Conservation (phyloP, 1,140 invertebrate species). For the Euura saliciscinereae region DNA sequence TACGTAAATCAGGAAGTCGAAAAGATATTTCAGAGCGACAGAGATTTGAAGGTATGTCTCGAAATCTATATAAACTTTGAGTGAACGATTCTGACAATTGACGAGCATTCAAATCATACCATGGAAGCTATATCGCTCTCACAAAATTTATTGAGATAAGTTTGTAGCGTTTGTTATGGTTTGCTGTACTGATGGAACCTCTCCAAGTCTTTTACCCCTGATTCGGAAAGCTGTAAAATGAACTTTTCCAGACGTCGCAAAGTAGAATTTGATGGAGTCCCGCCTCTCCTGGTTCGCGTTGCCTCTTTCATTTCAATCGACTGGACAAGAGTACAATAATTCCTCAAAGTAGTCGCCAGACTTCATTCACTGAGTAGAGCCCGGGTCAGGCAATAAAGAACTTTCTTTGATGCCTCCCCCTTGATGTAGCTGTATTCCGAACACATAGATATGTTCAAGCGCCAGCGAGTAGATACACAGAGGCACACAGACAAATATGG, state of each 20-base stretch:
- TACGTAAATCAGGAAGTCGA: too few relatives aligned
- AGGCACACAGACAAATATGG: not conserved
- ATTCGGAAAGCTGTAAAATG: not conserved
- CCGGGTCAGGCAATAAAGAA: conserved; percentile 1
- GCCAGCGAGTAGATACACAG: not conserved
- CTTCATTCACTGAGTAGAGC: not conserved
- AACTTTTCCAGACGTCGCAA: not conserved
- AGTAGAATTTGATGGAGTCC: not conserved
- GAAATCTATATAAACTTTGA: too few relatives aligned
- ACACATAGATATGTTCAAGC: not conserved
- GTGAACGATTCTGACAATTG: too few relatives aligned
- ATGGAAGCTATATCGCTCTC: too few relatives aligned
- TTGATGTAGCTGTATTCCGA: not conserved
- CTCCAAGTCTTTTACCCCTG: not conserved
- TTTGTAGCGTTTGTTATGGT: too few relatives aligned
- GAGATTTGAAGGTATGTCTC: too few relatives aligned
- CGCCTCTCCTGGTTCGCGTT: not conserved
- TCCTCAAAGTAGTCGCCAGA: not conserved
- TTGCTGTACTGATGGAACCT: not conserved
- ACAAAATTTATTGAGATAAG: too few relatives aligned
- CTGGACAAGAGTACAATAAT: not conserved
- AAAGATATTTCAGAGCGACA: too few relatives aligned
- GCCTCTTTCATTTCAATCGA: not conserved
- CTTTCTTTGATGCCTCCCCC: not conserved
- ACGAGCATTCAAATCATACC: too few relatives aligned